phyloP scores from a whole-genome alignment of 2,797 vertebrate genomes.

The Iguana delicatissima region DNA sequence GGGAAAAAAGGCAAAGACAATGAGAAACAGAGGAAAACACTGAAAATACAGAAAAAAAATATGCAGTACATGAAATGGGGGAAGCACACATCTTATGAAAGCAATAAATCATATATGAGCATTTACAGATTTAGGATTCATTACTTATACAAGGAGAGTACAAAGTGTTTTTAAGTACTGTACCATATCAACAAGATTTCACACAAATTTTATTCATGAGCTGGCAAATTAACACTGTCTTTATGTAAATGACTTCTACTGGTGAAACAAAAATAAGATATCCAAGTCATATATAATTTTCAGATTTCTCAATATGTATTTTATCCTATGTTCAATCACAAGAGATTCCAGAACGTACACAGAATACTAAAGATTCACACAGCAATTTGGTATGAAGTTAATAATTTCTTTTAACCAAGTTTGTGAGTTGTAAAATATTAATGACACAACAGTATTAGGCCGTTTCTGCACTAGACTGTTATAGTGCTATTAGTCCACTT shows the following conservation, averaged over 20 bases:
- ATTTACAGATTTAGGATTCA: constrained; percentile 79
- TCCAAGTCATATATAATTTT: constrained; percentile 45
- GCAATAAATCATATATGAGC: constrained; percentile 51
- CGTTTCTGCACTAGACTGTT: too few relatives aligned
- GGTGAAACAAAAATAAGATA: constrained; percentile 37
- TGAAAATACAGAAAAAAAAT: constrained; percentile 50
- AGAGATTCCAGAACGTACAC: neutral
- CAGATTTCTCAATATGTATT: constrained; percentile 23
- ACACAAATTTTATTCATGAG: constrained; percentile 70
- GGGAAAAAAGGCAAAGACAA: neutral
- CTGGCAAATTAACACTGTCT: constrained; percentile 69
- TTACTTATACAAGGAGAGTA: constrained; percentile 33
- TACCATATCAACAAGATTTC: constrained; percentile 53
- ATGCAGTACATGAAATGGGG: constrained; percentile 47
- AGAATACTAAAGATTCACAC: constrained; percentile 7
- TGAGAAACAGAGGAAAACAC: constrained; percentile 39
- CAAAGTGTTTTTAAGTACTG: constrained; percentile 58
- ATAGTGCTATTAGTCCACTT: too few relatives aligned
- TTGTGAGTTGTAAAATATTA: too few relatives aligned
- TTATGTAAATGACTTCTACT: constrained; percentile 29
- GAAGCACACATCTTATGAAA: constrained; percentile 36
- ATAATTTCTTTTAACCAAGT: too few relatives aligned
- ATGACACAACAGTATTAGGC: too few relatives aligned
- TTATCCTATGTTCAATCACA: neutral
- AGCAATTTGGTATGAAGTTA: too few relatives aligned